Conservation (phyloP, 2,797 vertebrate species). For the Halcyon smyrnensis region DNA sequence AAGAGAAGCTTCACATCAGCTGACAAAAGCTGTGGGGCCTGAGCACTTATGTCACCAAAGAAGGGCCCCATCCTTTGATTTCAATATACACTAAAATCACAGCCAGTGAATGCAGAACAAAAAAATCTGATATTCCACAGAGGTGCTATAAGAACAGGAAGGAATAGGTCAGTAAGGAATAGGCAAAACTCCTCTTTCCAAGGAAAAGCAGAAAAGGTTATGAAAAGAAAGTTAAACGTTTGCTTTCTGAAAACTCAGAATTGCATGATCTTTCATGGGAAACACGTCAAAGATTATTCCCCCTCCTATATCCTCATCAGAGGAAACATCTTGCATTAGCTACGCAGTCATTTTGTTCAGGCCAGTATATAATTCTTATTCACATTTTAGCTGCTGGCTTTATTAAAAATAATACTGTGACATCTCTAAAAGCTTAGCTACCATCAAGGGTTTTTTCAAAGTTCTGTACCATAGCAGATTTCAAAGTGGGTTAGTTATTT, state of each 20-base stretch:
- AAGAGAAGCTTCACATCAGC: not conserved
- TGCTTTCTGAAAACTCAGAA: not conserved
- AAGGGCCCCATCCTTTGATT: not conserved
- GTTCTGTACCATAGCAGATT: not conserved
- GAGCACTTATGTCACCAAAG: not conserved
- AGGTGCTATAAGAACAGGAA: not conserved
- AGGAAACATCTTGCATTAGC: not conserved
- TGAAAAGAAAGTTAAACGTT: not conserved
- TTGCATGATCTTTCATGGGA: not conserved
- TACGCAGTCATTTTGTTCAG: not conserved
- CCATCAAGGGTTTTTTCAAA: not conserved
- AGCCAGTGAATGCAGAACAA: not conserved
- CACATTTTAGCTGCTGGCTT: not conserved
- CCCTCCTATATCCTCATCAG: not conserved
- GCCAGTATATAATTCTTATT: not conserved
- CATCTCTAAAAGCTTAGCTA: not conserved
- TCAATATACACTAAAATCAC: not conserved
- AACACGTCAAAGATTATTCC: not conserved
- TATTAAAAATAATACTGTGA: not conserved
- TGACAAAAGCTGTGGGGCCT: not conserved
- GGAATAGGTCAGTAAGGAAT: not conserved
- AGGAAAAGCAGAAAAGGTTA: not conserved
- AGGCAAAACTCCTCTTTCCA: not conserved
- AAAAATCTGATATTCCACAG: not conserved
- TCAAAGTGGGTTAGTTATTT: not conserved